Base-by-base conservation (phyloP, 2,113 vertebrate species). In the Salvelinus sp. region DNA sequence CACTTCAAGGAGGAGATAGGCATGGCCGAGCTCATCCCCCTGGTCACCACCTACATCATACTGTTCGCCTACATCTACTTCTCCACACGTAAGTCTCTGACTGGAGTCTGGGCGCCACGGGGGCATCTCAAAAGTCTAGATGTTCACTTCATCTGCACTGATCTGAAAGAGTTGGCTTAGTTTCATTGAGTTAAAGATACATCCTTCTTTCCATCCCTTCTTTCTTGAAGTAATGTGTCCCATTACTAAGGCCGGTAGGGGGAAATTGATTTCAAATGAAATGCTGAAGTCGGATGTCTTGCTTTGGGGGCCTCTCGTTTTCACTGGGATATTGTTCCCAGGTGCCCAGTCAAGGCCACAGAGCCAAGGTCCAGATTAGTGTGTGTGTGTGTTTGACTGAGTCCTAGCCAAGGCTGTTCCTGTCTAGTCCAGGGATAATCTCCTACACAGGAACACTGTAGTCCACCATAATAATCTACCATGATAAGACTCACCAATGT, bases 61-160 rank as follows among this genome's bases (percentile, higher is more conserved):
- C 94, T 99, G 27, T 99, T 99, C 0, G 98, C 97, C 76, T 99
- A 99, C 92, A 99, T 98, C 94, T 99, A 99, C 93, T 99, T 99
- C 93, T 99, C 98, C 88, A 99, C 97, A 10, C 94, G 97, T 99
- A 81, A 85, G 97, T 93, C 16, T 69, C 50, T 25, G 23, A 44
- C 38, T 44, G 38, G 38, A 60, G 14, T 20, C 14, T 20, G n/a
- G 47, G 23, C 2, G 38, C 38, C 7, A 38, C 38, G 7, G 38
- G 7, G 38, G 38, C 38, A 38, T 38, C 38, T 38, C 38, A 38
- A 38, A 9, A 9, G 9, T 44, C 38, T 12, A 9, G 38, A 44
- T 9, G 0, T 10, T 44, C 38, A 2, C 9, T 44, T 44, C 38
- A 44, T 44, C 38, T 44, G 38, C 38, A 10, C 38, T 12, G 38